phyloP scores from a whole-genome alignment of 1,140 invertebrate genomes.

The Pseudobourletiella spinata region DNA sequence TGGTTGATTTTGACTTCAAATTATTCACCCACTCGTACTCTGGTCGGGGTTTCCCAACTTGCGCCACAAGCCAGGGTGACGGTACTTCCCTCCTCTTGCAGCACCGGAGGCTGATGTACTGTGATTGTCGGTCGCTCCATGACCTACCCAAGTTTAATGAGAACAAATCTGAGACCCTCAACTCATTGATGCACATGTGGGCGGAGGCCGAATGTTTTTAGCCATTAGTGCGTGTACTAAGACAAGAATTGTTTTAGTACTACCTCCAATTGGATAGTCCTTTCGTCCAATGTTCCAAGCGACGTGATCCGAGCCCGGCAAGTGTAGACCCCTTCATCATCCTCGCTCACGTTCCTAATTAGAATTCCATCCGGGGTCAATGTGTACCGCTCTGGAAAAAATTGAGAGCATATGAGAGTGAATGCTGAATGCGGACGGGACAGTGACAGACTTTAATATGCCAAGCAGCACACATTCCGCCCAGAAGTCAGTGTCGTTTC shows the following conservation, averaged over 20 bases:
- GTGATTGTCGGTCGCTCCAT: no score
- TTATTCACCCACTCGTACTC: no score
- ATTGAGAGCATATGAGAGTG: not conserved
- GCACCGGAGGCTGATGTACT: no score
- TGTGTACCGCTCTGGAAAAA: constrained; percentile 54
- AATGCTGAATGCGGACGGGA: not conserved
- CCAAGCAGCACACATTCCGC: no score
- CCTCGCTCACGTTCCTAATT: constrained; percentile 65
- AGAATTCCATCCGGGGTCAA: constrained; percentile 63
- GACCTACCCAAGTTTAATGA: no score
- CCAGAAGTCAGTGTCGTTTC: no score
- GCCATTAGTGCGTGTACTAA: constrained; percentile 63
- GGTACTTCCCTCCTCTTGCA: no score
- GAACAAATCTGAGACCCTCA: constrained; percentile 64
- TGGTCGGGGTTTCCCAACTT: no score
- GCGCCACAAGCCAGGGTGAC: no score
- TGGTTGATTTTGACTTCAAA: no score
- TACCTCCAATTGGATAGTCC: constrained; percentile 69
- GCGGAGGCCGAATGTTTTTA: constrained; percentile 46
- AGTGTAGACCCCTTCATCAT: constrained; percentile 70
- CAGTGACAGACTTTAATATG: no score
- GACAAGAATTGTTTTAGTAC: constrained; percentile 51
- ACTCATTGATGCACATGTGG: constrained; percentile 58
- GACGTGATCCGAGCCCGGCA: constrained; percentile 69
- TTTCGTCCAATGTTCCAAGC: constrained; percentile 65